These are phyloP conservation scores for Amphipyra tragopoginis DNA, from an alignment of 2,888 invertebrate genomes.

Conservation along the genomic window DNA sequence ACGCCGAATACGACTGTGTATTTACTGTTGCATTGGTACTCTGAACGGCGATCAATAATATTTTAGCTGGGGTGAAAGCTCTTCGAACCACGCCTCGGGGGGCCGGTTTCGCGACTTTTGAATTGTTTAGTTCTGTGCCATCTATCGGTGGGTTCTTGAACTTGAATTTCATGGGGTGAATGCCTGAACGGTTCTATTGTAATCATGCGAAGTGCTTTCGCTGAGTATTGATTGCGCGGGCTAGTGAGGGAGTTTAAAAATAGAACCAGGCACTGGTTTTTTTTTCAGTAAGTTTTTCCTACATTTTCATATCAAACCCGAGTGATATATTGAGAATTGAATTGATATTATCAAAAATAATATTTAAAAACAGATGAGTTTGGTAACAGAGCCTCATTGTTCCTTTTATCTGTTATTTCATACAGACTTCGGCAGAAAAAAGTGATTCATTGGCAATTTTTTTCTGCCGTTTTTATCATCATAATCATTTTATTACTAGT, in stretches of 20 bases:
- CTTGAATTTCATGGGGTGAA: slow-evolving; percentile 52
- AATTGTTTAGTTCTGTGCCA: slow-evolving; percentile 67
- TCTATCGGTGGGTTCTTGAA: slow-evolving; percentile 66
- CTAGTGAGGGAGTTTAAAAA: slow-evolving; percentile 34
- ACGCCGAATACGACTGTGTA: slow-evolving; percentile 71
- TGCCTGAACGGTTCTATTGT: slow-evolving; percentile 32
- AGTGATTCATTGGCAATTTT: too few relatives aligned
- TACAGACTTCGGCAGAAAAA: too few relatives aligned
- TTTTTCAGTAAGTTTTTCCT: neutral
- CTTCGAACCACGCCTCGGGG: slow-evolving; percentile 77
- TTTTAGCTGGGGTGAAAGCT: slow-evolving; percentile 82
- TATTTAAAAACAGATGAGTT: too few relatives aligned
- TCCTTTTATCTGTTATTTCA: too few relatives aligned
- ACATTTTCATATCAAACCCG: too few relatives aligned
- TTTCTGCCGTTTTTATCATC: too few relatives aligned
- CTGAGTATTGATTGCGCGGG: slow-evolving; percentile 43
- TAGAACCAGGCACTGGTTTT: slow-evolving; percentile 24
- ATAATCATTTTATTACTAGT: too few relatives aligned
- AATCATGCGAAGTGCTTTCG: slow-evolving; percentile 19
- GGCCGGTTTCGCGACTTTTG: slow-evolving; percentile 70
- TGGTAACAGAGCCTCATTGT: too few relatives aligned
- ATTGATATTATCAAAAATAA: too few relatives aligned
- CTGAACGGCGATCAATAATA: slow-evolving; percentile 79
- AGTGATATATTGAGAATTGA: too few relatives aligned
- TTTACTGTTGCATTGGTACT: slow-evolving; percentile 71